Evolutionary conservation across 1,140 invertebrate species (phyloP).

Genomic region (Thalassaphorura encarpata): DNA sequence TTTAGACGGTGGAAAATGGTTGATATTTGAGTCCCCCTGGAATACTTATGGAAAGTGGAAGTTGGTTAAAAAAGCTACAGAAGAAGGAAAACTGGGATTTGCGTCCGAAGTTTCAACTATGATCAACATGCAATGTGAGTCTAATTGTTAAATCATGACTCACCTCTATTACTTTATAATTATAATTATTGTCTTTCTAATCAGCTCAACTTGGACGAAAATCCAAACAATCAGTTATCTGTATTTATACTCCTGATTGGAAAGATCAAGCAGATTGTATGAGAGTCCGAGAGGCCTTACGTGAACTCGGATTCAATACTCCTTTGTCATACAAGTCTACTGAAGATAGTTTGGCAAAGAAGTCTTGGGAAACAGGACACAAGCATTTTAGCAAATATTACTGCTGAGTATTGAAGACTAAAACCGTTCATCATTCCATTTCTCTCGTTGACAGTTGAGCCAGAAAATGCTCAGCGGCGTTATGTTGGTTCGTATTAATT

Average conservation of each 20-base stretch:
- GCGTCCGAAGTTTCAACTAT: conserved; percentile 3
- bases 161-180: neutral
- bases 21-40: conserved; percentile 5
- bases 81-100: conserved; percentile 8
- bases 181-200: neutral
- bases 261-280: conserved; percentile 15
- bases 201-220: neutral
- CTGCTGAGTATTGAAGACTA: too few relatives aligned
- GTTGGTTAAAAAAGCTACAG: conserved; percentile 6
- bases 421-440: too few relatives aligned
- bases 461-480: too few relatives aligned
- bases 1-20: conserved; percentile 5
- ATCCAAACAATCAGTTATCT: conserved; percentile 6
- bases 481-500: too few relatives aligned
- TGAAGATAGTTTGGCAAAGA: conserved; percentile 2
- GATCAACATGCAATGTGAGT: too few relatives aligned
- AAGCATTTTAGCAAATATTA: conserved; percentile 6
- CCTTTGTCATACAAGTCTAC: conserved; percentile 19
- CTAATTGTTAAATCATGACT: too few relatives aligned
- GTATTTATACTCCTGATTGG: conserved; percentile 19
- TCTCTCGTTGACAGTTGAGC: too few relatives aligned
- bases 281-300: conserved; percentile 11
- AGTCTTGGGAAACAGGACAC: conserved; percentile 5
- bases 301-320: conserved; percentile 12
- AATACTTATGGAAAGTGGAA: conserved; percentile 2